Conservation (phyloP, 92 coral and sea anemone species). For the Umimayanthus chanpuru region DNA sequence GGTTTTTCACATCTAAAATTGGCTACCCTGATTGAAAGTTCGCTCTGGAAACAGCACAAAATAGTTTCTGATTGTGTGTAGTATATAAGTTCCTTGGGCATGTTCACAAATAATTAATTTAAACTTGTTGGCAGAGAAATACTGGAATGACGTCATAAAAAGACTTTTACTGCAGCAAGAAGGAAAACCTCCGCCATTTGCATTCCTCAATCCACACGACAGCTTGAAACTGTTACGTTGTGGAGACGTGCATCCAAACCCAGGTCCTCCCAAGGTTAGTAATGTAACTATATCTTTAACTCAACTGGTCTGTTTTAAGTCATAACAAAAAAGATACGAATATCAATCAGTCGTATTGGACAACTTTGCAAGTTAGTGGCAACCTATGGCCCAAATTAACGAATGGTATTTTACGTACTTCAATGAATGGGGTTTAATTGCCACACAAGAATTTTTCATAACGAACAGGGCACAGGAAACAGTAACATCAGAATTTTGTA, state of each 20-base stretch:
- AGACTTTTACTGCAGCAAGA: neutral
- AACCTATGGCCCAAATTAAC: too few relatives aligned
- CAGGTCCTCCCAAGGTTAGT: slow-evolving; percentile 20
- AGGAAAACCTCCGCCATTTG: slow-evolving; percentile 12
- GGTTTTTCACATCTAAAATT: too few relatives aligned
- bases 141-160: slow-evolving; percentile 13
- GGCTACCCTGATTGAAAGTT: too few relatives aligned
- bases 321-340: too few relatives aligned
- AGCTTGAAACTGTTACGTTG: slow-evolving; percentile 1
- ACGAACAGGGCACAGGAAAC: too few relatives aligned
- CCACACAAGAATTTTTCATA: too few relatives aligned
- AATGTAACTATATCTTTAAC: neutral
- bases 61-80: neutral
- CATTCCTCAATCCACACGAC: neutral
- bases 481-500: too few relatives aligned
- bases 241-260: slow-evolving; percentile 1
- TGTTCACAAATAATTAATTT: neutral
- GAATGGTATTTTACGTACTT: too few relatives aligned
- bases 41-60: neutral
- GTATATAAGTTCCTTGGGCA: neutral
- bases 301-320: neutral
- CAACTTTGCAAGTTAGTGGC: too few relatives aligned
- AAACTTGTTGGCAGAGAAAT: neutral
- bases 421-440: too few relatives aligned
- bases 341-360: too few relatives aligned